Conservation (phyloP, 2,113 vertebrate genomes). For the Verasper variegatus region DNA sequence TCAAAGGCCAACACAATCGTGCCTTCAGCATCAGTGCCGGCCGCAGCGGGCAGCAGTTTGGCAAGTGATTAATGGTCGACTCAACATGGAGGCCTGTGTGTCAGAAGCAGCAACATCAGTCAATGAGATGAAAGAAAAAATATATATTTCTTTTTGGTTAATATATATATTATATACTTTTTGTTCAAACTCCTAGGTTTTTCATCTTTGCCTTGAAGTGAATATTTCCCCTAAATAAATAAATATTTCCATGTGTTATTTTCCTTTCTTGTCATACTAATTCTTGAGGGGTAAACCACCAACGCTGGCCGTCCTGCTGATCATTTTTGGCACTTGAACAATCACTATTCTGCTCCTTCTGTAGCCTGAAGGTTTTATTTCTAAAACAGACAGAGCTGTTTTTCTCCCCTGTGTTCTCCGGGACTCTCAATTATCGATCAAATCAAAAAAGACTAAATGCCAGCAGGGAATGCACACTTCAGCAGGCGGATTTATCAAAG, state of each 20-base stretch:
- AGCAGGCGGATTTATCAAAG: conserved; percentile 55
- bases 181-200: neutral
- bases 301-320: neutral
- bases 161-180: too few species aligned
- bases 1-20: neutral
- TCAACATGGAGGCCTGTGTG: too few species aligned
- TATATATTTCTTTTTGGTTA: too few species aligned
- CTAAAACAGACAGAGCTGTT: conserved; percentile 21
- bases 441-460: conserved; percentile 35
- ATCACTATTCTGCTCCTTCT: neutral
- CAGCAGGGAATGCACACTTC: conserved; percentile 52
- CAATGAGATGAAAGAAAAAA: too few species aligned
- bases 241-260: neutral
- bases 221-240: neutral
- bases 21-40: neutral
- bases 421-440: conserved; percentile 45
- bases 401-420: conserved; percentile 3
- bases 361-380: neutral
- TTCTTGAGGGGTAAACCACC: neutral
- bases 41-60: neutral
- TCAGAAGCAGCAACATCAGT: too few species aligned
- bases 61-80: neutral
- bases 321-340: conserved; percentile 18
- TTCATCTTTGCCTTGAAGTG: neutral
- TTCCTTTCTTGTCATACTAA: neutral